Percentiles rank a stretch among this genome's conserved stretches.
phyloP scores from a whole-genome alignment of 2,797 vertebrate species.

The Gambusia yucatana region DNA sequence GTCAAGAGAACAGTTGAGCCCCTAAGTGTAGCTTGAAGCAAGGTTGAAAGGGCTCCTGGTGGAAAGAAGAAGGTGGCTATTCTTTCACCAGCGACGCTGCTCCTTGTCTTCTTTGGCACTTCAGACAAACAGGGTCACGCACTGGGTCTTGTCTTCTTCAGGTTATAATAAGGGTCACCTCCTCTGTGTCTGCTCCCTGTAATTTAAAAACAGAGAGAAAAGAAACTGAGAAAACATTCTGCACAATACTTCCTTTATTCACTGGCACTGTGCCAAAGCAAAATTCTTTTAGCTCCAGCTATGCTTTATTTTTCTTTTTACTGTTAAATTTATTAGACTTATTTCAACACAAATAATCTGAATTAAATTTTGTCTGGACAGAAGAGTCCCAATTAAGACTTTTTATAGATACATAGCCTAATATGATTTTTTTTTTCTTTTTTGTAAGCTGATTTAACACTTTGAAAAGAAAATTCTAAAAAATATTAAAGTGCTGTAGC shows the following conservation, averaged over 20 bases:
- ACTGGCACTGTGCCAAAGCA: slow-evolving; percentile 24
- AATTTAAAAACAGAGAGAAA: slow-evolving; percentile 70
- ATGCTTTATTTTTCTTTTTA: slow-evolving; percentile 18
- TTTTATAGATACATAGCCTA: neutral
- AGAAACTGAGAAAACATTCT: slow-evolving; percentile 49
- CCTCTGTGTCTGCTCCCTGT: slow-evolving; percentile 61
- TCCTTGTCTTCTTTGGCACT: slow-evolving; percentile 65
- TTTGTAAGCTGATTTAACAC: neutral
- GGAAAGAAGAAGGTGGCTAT: slow-evolving; percentile 49
- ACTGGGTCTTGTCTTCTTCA: slow-evolving; percentile 63
- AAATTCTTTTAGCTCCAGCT: slow-evolving; percentile 41
- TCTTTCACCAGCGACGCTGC: slow-evolving; percentile 56
- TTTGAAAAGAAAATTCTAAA: neutral
- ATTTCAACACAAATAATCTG: slow-evolving; percentile 30
- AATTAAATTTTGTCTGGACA: slow-evolving; percentile 43
- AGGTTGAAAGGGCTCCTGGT: slow-evolving; percentile 42
- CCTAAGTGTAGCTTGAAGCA: slow-evolving; percentile 38
- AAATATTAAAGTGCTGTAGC: neutral
- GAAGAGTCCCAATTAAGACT: slow-evolving; percentile 30
- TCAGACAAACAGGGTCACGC: slow-evolving; percentile 65
- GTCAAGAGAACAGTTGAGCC: slow-evolving; percentile 49
- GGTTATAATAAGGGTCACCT: slow-evolving; percentile 62
- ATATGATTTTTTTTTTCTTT: neutral
- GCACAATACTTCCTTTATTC: slow-evolving; percentile 26
- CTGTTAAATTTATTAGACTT: slow-evolving; percentile 27